Evolutionary conservation across 2,888 invertebrate genomes (phyloP), one percentile per base, ranked within the genome.

Genomic region (Mylabris sibirica): DNA sequence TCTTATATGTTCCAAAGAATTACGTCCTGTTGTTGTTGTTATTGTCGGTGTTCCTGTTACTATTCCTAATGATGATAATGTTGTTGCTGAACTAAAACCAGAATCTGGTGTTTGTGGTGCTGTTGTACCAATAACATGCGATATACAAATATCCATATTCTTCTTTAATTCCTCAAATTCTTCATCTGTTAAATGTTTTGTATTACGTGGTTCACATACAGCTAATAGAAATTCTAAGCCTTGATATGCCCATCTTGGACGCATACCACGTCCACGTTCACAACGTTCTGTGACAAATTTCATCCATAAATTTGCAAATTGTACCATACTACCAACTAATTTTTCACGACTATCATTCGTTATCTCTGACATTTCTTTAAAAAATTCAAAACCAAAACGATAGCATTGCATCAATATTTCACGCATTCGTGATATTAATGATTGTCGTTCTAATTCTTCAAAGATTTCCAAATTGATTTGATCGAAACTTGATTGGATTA

Each of bases 201-300:
- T 93, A 78, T 95, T 92, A 74, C 91, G 89, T 0, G 96, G 95
- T 79, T 96, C 95, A 80, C 94, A 95, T 0, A 94, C 93, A 57
- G 92, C 87, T 84, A 93, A 91, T 1, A 97, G 87, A 83, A 95
- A 97, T 79, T 97, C 96, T 64, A 97, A 82, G 0, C 97, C 96
- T 81, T 95, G 95, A 80, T 91, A 91, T 3, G 96, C 96, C 96
- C 96, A 97, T 80, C 96, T 88, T 0, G 95, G 95, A 24, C 94
- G 85, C 75, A 93, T 87, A 0, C 95, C 95, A 5, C 94, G 87
- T 5, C 81, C 81, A 0, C 92, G 85, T 80, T 97, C 96, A 82
- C 96, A 97, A 17, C 93, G 88, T 78, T 92, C 91, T 73, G 90
- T 89, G 1, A 95, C 96, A 83, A 97, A 97, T 67, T 89, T 88